Evolutionary conservation across 2,888 invertebrate species (phyloP), one percentile per base, ranked within the genome.

Genomic region (Plebejus anna): DNA sequence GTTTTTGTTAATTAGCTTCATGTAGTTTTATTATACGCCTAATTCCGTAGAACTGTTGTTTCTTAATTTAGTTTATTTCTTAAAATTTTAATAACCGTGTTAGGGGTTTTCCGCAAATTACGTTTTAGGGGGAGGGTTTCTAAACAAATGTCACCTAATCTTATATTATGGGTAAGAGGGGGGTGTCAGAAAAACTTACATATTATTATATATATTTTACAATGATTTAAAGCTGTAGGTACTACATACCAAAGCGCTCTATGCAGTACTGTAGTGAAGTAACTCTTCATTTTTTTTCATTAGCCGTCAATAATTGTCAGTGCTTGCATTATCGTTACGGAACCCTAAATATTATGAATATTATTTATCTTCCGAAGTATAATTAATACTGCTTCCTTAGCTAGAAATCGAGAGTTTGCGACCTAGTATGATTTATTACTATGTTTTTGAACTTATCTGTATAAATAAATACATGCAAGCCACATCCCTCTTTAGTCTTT

Each of bases 381-480:
- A 76, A 57, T 59, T 59, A 76, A 76, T 57, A 72, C 57, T 57
- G 59, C 59, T 76, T 76, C 76, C 76, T 76, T 55, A 22, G 32
- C 32, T 0, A n/a, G 51, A 47, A 66, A 28, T 38, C 11, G 13
- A 47, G 36, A 28, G 28, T 32, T 75, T 51, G 47, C 51, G 70
- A 42, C 16, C 16, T 59, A 61, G 11, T 75, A n/a, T n/a, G 42
- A 75, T 66, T 32, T 66, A 66, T 66, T 32, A 4, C 66, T 28
- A 13, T 32, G 66, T 13, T 66, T 32, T 66, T 32, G 66, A 66
- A 66, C 32, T 66, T 66, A 32, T 66, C 66, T 66, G 71, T 73
- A 73, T 71, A 42, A 76, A 61, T 66, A 75, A 76, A 76, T 79
- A 79, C 81, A 79, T 28, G 61, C 61, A 16, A 59, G 59, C 59